Base-by-base conservation (phyloP, 2,113 vertebrate genomes). In the Arothron firmamentum region DNA sequence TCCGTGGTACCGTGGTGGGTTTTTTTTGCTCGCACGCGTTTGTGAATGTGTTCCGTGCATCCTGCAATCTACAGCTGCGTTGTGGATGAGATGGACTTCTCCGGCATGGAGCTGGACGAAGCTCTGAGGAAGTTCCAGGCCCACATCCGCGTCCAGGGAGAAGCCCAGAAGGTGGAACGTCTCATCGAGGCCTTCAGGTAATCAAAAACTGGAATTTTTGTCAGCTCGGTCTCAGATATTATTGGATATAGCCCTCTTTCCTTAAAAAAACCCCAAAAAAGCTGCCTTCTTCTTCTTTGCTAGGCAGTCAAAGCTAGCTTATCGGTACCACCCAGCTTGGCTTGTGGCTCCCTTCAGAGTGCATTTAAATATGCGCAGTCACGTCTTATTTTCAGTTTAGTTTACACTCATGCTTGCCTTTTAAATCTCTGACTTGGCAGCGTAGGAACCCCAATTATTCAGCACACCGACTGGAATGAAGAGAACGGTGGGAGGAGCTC, bases 21-120 rank as follows among this genome's bases (percentile, higher is more conserved):
- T 54, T 28, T 45, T 18, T 41, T 42, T 59, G 52, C n/a, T n/a
- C 54, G 28, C 25, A 46, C 54, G 53, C 41, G 51, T 67, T 62
- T 47, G 43, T 55, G 23, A 43, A 46, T 62, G 52, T 48, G 62
- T 43, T 63, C 63, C 21, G 41, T 58, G 41, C 50, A 12, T 38
- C 12, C 34, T 65, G 31, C 64, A 74, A 75, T 63, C 54, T 50
- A 56, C 77, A 99, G 96, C 70, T 99, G 96, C 20, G 96, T 99
- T 54, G 96, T 98, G 72, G 96, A 99, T 60, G 96, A 98, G 85
- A 99, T 99, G 97, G 96, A 98, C 83, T 98, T 98, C 85, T 97
- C 95, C 0, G 92, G 94, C 18, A 97, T 97, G 95, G 97, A 99
- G 82, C 87, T 99, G 84, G 97, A 99, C 15, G 96, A 99, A 83